phyloP scores from a whole-genome alignment of 2,888 invertebrate species.

The Phaedon cochleariae region DNA sequence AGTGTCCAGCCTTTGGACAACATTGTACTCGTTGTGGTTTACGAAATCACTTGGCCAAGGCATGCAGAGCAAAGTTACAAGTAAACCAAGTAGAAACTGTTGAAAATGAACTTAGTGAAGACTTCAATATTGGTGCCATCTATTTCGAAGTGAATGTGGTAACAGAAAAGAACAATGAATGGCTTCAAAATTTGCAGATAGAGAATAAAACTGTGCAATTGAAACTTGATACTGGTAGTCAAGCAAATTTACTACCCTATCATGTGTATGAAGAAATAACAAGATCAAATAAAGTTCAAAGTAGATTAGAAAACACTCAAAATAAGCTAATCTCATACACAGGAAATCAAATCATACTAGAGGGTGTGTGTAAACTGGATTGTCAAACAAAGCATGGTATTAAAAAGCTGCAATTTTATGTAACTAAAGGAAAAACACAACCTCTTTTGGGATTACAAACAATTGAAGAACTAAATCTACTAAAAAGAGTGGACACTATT shows the following conservation, averaged over 20 bases:
- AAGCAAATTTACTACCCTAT: constrained; percentile 6
- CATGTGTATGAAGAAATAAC: not conserved
- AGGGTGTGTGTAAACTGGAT: constrained; percentile 1
- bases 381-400: not conserved
- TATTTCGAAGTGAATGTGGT: not conserved
- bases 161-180: not conserved
- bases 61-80: no score
- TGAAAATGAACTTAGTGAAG: no score
- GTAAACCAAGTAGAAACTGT: no score
- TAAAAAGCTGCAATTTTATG: not conserved
- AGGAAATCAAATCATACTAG: constrained; percentile 7
- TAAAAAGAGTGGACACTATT: not conserved
- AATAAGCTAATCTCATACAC: constrained; percentile 10
- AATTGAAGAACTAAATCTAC: not conserved
- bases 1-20: not conserved
- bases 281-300: not conserved
- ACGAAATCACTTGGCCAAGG: not conserved
- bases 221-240: constrained; percentile 14
- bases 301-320: not conserved
- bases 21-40: not conserved
- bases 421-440: not conserved
- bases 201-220: constrained; percentile 5
- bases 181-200: constrained; percentile 9
- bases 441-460: not conserved
- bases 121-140: not conserved